These are phyloP conservation scores for Mizuhopecten yessoensis DNA, from an alignment of 1,140 invertebrate species.

Conservation along the genomic window DNA sequence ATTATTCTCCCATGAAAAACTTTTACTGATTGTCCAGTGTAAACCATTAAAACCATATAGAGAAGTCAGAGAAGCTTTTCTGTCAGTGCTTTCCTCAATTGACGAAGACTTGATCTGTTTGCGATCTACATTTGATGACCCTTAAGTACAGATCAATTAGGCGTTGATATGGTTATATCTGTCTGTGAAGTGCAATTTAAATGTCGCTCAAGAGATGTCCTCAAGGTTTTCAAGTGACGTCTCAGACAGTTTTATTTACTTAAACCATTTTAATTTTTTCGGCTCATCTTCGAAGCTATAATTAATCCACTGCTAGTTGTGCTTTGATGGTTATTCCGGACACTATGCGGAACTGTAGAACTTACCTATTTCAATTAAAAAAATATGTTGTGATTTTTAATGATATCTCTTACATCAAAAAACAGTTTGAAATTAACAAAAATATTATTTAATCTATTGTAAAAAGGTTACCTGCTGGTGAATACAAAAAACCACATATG, in stretches of 20 bases:
- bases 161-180: neutral
- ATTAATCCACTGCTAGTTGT: neutral
- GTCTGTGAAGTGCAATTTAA: neutral
- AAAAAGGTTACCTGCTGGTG: no score
- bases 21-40: no score
- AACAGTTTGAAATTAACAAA: no score
- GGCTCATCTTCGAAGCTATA: neutral
- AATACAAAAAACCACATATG: no score
- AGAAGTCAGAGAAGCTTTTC: neutral
- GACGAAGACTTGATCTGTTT: neutral
- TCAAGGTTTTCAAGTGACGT: neutral
- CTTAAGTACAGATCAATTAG: neutral
- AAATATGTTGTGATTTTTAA: no score
- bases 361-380: neutral
- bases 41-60: no score
- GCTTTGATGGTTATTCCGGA: neutral
- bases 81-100: neutral
- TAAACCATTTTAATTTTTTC: neutral
- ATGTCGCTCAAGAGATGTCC: neutral
- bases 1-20: no score
- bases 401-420: no score
- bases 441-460: no score
- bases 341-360: neutral
- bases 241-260: neutral
- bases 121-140: neutral